Evolutionary conservation across 2,113 vertebrate species (phyloP), one percentile per base, ranked within the genome.

Genomic region (Pseudopodoces humilis): DNA sequence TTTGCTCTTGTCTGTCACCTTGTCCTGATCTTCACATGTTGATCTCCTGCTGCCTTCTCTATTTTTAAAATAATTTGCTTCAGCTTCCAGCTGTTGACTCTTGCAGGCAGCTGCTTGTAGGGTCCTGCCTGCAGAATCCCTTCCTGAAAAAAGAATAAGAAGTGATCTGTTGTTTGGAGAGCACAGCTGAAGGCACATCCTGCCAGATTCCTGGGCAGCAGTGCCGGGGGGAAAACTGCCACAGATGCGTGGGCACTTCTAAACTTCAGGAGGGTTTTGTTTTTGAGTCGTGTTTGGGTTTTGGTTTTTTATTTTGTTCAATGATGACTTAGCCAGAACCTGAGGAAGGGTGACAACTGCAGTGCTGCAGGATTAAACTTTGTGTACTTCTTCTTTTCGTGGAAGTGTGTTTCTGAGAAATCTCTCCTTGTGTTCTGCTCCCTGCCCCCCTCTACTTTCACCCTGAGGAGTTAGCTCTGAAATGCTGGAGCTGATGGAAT

Each of bases 61-160:
- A 49, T 77, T 94, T 97, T 83, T 78, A 79, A 79, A 53, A 70
- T 13, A 27, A 23, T 33, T 52, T 17, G 4, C 44, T 44, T 55
- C 1, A 10, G 9, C 64, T 96, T 95, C 31, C 98, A 97, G 94
- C 97, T 96, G 96, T 75, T 91, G 77, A 25, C 64, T 43, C 86
- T 85, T 63, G 47, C 59, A 62, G 44, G 24, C 95, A 96, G 90
- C 77, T 94, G 95, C 92, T 92, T 13, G 24, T 24, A 55, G 52
- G 41, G 60, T 78, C 79, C 43, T 65, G 76, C 81, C 59, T 78
- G 88, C 81, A 86, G 70, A 93, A 90, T 86, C 68, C 71, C 56
- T 44, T 92, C 52, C 74, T 81, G 63, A 56, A 67, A 24, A 15
- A 35, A 53, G 60, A 67, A 41, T 65, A 95, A 93, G 80, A 86